Evolutionary conservation across 2,888 invertebrate genomes (phyloP), one percentile per base, ranked within the genome.

Genomic region (Ptychoptera albimana): DNA sequence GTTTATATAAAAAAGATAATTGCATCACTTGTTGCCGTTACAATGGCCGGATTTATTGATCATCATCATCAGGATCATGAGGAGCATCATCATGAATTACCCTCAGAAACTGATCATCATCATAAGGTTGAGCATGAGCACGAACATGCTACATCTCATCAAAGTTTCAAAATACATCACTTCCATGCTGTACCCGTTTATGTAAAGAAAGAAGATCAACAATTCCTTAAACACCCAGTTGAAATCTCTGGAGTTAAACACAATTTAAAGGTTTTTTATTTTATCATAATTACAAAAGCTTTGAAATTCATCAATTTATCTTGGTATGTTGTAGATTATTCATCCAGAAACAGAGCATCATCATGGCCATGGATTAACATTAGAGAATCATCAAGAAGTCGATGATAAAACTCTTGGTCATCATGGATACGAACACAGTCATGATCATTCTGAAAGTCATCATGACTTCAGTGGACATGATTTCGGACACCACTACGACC

Each of bases 111-210:
- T 12, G 66, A 64, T 47, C 23, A 23, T 23, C 23, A 23, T 23
- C 70, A 73, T 53, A 74, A 75, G 51, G 73, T 74, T 47, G 71
- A 74, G 49, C 66, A 76, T 31, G 72, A 76, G 50, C 75, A 77
- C 52, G 74, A 76, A 51, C 75, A 76, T 54, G 77, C 78, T 30
- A 78, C 77, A 50, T 78, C 78, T 37, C 79, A 79, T 55, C 79
- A 79, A 60, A 77, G 74, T 46, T 73, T 79, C 51, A 76, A 78
- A 53, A 74, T 79, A 51, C 77, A 78, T 57, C 79, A 79, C 56
- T 79, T 73, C 66, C 79, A 79, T 54, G 72, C 79, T 1, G 78
- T 79, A 1, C 79, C 79, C 2, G 77, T 78, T 0, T 78, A 77
- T 60, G 69, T 77, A 7, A 78, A 78, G 64, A 76, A 78, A 54